Evolutionary conservation across 2,888 invertebrate genomes (phyloP).

Genomic region (Dimorphilus gyrociliatus): DNA sequence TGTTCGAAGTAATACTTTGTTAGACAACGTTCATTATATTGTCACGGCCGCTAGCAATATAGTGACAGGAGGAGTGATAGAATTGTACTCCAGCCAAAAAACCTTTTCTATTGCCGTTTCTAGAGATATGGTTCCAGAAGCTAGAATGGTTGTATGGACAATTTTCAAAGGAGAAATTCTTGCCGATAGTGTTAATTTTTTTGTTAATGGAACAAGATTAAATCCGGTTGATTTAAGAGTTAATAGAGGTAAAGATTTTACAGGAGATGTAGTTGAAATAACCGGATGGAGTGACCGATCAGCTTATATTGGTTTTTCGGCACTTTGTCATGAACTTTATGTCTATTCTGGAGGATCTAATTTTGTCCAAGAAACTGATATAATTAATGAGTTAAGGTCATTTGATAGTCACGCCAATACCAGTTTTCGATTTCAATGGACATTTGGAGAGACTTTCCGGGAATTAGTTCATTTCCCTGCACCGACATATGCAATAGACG

Average conservation of each 20-base stretch:
- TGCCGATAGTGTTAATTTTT: slow-evolving; percentile 84
- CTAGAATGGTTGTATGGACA: slow-evolving; percentile 74
- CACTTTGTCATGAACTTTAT: too few species aligned
- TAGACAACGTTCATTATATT: slow-evolving; percentile 73
- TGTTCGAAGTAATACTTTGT: slow-evolving; percentile 72
- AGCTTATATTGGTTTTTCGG: slow-evolving; percentile 75
- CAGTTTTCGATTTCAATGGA: slow-evolving; percentile 31
- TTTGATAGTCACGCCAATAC: slow-evolving; percentile 29
- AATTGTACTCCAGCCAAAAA: slow-evolving; percentile 45
- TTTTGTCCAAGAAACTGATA: too few species aligned
- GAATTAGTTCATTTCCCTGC: slow-evolving; percentile 42
- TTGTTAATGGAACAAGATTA: slow-evolving; percentile 79
- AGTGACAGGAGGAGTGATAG: slow-evolving; percentile 63
- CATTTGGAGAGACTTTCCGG: slow-evolving; percentile 20
- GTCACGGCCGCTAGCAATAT: slow-evolving; percentile 84
- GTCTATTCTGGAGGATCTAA: too few species aligned
- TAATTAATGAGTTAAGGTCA: slow-evolving; percentile 31
- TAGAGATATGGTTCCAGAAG: slow-evolving; percentile 59
- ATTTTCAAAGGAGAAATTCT: slow-evolving; percentile 56
- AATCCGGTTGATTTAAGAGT: slow-evolving; percentile 53
- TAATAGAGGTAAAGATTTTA: slow-evolving; percentile 81
- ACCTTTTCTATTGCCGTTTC: slow-evolving; percentile 43
- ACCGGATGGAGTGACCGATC: slow-evolving; percentile 85
- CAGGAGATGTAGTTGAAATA: slow-evolving; percentile 78
- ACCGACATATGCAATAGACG: not conserved